Evolutionary conservation across 2,113 vertebrate genomes (phyloP).

Genomic region (Podarcis raffonei): DNA sequence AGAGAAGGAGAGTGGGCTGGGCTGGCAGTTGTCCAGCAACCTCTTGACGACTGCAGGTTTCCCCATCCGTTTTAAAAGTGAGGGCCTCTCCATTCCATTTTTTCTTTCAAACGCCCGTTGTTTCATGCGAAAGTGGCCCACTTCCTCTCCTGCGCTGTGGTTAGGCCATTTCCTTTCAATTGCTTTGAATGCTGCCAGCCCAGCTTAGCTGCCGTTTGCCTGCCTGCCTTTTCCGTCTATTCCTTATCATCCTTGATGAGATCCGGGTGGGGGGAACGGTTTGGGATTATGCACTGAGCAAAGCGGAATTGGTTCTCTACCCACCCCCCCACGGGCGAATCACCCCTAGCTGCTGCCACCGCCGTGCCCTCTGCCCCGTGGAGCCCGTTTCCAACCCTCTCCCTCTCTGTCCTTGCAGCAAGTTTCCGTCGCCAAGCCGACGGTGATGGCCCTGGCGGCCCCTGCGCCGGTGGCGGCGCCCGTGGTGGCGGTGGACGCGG

Average conservation of each 20-base stretch:
- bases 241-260: neutral
- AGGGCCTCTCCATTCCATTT: neutral
- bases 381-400: neutral
- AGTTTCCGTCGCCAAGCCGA: constrained; percentile 62
- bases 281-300: neutral
- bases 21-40: no score
- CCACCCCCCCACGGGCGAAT: no score
- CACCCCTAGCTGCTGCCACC: neutral
- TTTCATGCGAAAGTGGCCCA: neutral
- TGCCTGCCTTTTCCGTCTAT: neutral
- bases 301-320: neutral
- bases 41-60: no score
- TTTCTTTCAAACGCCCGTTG: neutral
- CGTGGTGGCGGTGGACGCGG: constrained; percentile 61
- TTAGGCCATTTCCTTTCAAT: neutral
- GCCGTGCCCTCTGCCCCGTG: neutral
- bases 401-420: constrained; percentile 43
- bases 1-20: no score
- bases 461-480: neutral
- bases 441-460: neutral
- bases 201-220: no score
- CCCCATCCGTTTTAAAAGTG: neutral
- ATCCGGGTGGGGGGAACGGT: neutral
- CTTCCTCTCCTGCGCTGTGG: neutral
- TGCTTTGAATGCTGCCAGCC: neutral